Conservation (phyloP, 1,140 invertebrate species). For the Ceratina australensis region DNA sequence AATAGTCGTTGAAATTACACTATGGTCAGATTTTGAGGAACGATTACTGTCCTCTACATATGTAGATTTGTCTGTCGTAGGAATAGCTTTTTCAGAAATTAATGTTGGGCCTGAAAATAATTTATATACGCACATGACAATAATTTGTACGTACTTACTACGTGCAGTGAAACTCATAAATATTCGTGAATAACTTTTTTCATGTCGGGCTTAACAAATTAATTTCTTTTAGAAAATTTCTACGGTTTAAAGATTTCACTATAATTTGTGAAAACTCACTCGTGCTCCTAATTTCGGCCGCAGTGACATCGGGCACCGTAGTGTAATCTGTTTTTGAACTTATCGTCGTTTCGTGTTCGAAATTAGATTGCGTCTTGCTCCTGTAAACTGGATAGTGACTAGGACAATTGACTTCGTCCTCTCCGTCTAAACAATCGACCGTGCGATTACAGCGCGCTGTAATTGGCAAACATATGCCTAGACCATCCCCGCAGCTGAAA, state of each 20-base stretch:
- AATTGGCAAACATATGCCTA: constrained; percentile 84
- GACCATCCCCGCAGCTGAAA: constrained; percentile 82
- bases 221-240: too few species aligned
- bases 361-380: neutral
- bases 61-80: too few species aligned
- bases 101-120: too few species aligned
- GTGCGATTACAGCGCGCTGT: constrained; percentile 84
- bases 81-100: too few species aligned
- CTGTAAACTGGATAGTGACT: neutral
- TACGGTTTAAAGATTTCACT: too few species aligned
- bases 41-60: rapidly evolving
- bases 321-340: neutral
- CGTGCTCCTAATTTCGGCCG: constrained; percentile 36
- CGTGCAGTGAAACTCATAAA: too few species aligned
- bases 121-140: too few species aligned
- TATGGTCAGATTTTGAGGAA: rapidly evolving
- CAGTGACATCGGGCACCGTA: neutral
- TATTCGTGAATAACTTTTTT: too few species aligned
- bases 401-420: constrained; percentile 86
- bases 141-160: too few species aligned
- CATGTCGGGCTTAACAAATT: too few species aligned
- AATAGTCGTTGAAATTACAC: neutral
- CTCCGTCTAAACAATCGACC: constrained; percentile 87
- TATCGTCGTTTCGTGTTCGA: neutral
- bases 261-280: neutral